Conservation (phyloP, 2,797 vertebrate species). For the Arnoldichthys spilopterus region DNA sequence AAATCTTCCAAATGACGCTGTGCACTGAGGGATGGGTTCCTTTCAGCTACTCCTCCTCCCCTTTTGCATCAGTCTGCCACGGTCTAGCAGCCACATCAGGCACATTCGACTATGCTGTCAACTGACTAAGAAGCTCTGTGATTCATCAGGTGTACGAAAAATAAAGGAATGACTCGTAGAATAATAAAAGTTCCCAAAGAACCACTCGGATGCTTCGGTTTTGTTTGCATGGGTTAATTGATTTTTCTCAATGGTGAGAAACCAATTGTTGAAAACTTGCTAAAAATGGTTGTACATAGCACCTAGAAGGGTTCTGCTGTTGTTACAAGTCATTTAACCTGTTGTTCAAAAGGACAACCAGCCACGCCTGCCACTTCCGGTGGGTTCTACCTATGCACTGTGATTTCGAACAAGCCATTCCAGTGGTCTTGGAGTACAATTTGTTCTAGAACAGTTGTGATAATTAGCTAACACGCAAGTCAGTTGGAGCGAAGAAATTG, state of each 20-base stretch:
- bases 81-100: background rate
- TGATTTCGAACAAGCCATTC: background rate
- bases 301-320: too few species aligned
- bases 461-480: too few species aligned
- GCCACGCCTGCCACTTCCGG: background rate
- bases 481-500: too few species aligned
- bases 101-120: background rate
- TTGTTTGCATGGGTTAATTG: too few species aligned
- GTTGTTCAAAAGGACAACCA: background rate
- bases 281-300: too few species aligned
- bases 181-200: background rate
- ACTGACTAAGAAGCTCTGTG: background rate
- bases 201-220: too few species aligned
- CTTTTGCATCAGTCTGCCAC: background rate
- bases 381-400: background rate
- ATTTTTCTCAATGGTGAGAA: too few species aligned
- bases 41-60: background rate
- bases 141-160: background rate
- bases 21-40: slow-evolving; percentile 14
- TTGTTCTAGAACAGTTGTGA: too few species aligned
- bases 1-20: slow-evolving; percentile 46
- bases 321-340: too few species aligned
- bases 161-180: background rate
- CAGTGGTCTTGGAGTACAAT: background rate
- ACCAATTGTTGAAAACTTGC: too few species aligned